These are phyloP conservation scores for Archocentrus centrarchus DNA, from an alignment of 2,113 vertebrate genomes.

Conservation along the genomic window DNA sequence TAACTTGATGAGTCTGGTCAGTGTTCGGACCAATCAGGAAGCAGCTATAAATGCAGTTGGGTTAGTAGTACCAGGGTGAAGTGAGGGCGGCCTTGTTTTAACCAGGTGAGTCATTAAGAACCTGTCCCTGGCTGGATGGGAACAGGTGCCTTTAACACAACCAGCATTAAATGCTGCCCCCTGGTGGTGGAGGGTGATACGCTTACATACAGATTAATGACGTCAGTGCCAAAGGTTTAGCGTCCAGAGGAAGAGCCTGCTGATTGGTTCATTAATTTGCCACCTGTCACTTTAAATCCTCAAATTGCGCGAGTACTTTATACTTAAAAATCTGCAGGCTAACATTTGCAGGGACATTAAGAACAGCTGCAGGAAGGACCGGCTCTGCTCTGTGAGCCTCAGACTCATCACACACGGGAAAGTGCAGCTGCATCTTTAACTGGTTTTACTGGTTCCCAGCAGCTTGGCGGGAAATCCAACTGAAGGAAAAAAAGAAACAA, in stretches of 20 bases:
- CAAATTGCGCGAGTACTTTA: too few relatives aligned
- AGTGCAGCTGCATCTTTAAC: too few relatives aligned
- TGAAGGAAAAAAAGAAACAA: too few relatives aligned
- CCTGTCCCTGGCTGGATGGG: neutral
- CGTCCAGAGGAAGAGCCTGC: neutral
- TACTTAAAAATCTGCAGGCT: too few relatives aligned
- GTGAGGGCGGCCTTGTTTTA: neutral
- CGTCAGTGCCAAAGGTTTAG: neutral
- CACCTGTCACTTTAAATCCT: neutral
- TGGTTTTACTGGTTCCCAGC: too few relatives aligned
- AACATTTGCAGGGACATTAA: too few relatives aligned
- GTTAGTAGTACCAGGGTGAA: too few relatives aligned
- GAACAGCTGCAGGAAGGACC: too few relatives aligned
- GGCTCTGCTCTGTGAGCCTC: too few relatives aligned
- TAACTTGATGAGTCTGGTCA: too few relatives aligned
- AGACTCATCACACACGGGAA: too few relatives aligned
- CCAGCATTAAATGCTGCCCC: neutral
- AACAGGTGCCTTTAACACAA: neutral
- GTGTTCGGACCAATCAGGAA: constrained; percentile 3
- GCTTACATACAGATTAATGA: neutral
- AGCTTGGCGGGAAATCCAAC: too few relatives aligned
- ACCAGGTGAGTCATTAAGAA: neutral
- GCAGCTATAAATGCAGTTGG: neutral
- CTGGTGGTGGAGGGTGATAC: neutral
- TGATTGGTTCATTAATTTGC: neutral